A percentile compares a stretch with the other conserved stretches of the same genome.
These are phyloP conservation scores for Pomatostomus ruficeps DNA, from an alignment of 2,113 vertebrate species.

Conservation along the genomic window DNA sequence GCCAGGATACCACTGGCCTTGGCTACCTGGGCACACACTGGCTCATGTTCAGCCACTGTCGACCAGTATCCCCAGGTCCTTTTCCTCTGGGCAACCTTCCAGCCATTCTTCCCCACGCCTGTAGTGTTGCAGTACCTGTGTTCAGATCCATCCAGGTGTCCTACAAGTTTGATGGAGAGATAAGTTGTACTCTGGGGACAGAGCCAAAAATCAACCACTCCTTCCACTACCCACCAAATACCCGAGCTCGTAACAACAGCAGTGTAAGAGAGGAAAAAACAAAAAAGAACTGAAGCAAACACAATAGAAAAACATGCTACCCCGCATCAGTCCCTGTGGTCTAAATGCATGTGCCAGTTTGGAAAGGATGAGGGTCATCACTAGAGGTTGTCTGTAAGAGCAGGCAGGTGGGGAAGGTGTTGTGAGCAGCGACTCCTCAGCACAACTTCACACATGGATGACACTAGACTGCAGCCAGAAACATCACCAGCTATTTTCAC, in stretches of 20 bases:
- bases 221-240: not conserved
- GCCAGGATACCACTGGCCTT: not conserved
- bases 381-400: not conserved
- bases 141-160: not conserved
- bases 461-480: not conserved
- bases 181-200: not conserved
- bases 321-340: accelerated
- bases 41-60: not conserved
- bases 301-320: not conserved
- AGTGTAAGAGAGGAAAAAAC: not conserved
- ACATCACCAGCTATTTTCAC: not conserved
- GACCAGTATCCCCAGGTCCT: not conserved
- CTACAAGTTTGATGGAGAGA: not conserved
- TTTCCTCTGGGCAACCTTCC: not conserved
- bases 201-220: not conserved
- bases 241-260: not conserved
- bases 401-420: not conserved
- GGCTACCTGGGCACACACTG: not conserved
- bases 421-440: not conserved
- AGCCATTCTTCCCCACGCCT: not conserved
- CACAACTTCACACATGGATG: not conserved
- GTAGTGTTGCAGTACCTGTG: not conserved
- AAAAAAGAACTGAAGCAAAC: not conserved
- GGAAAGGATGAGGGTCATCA: not conserved
- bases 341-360: not conserved